phyloP scores from a whole-genome alignment of 1,140 invertebrate genomes.

The Pachypsylla venusta region DNA sequence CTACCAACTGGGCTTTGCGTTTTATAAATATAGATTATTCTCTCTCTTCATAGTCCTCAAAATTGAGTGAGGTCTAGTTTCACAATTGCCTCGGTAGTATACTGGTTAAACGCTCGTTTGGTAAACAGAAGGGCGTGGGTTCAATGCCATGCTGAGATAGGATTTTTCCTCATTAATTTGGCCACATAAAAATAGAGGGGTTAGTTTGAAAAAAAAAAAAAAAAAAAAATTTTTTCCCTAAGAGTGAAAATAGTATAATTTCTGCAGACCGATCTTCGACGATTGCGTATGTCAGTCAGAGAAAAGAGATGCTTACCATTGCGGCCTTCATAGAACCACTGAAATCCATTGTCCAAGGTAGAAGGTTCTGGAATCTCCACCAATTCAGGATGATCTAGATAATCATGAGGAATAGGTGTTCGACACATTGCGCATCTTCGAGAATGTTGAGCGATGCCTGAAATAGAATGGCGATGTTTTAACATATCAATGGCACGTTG shows the following conservation, averaged over 20 bases:
- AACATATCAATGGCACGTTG: no score
- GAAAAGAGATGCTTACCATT: constrained; percentile 47
- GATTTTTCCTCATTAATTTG: no score
- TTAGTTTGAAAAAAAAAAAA: not conserved
- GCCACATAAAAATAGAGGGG: not conserved
- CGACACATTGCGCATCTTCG: constrained; percentile 75
- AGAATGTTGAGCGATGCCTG: constrained; percentile 64
- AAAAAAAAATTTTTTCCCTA: not conserved
- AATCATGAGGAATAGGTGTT: constrained; percentile 64
- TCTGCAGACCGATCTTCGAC: not conserved
- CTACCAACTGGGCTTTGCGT: no score
- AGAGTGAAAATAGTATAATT: not conserved
- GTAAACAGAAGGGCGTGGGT: no score
- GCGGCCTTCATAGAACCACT: constrained; percentile 91
- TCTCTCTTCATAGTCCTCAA: no score
- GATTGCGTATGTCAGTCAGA: not conserved
- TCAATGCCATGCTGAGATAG: no score
- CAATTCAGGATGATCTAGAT: constrained; percentile 67
- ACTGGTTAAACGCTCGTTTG: no score
- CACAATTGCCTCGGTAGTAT: no score
- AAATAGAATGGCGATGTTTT: no score
- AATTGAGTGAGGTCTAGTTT: no score
- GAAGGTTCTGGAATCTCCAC: constrained; percentile 39
- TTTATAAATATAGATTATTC: no score
- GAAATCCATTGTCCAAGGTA: constrained; percentile 50